Evolutionary conservation across 1,140 invertebrate genomes (phyloP).

Genomic region (Rhopalosiphum maidis): DNA sequence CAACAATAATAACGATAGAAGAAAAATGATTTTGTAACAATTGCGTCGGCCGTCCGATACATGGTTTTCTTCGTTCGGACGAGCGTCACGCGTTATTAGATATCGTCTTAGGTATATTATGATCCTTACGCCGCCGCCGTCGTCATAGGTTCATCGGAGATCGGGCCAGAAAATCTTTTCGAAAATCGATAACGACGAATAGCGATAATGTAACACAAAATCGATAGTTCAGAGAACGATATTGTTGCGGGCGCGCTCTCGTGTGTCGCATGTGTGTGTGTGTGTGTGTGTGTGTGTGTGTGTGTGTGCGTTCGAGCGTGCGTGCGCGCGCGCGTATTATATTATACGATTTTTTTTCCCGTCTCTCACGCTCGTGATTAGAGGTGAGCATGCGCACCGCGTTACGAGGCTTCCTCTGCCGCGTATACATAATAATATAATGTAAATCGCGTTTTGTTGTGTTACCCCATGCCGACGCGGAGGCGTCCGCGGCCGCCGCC

Average conservation of each 20-base stretch:
- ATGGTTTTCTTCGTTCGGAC: not conserved
- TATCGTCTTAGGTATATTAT: not conserved
- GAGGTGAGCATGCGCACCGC: slow-evolving; percentile 21
- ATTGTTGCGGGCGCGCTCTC: not conserved
- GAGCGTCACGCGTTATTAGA: not conserved
- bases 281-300: not conserved
- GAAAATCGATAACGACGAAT: slow-evolving; percentile 23
- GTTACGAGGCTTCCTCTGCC: not conserved
- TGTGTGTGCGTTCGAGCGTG: not conserved
- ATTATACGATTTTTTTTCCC: slow-evolving; percentile 12
- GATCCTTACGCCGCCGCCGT: not conserved
- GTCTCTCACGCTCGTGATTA: not conserved
- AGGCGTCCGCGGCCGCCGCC: not conserved
- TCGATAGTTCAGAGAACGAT: slow-evolving; percentile 18
- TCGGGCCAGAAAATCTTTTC: not conserved
- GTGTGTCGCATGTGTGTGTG: no score
- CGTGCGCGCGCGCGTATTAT: not conserved
- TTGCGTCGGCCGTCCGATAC: not conserved
- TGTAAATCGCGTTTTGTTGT: slow-evolving; percentile 42
- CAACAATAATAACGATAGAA: not conserved
- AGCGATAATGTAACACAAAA: not conserved
- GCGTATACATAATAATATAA: not conserved
- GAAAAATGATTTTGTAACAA: not conserved
- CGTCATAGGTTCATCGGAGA: not conserved
- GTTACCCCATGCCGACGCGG: slow-evolving; percentile 23